Base-by-base conservation (phyloP, 2,113 vertebrate species). In the Hippolais icterina region DNA sequence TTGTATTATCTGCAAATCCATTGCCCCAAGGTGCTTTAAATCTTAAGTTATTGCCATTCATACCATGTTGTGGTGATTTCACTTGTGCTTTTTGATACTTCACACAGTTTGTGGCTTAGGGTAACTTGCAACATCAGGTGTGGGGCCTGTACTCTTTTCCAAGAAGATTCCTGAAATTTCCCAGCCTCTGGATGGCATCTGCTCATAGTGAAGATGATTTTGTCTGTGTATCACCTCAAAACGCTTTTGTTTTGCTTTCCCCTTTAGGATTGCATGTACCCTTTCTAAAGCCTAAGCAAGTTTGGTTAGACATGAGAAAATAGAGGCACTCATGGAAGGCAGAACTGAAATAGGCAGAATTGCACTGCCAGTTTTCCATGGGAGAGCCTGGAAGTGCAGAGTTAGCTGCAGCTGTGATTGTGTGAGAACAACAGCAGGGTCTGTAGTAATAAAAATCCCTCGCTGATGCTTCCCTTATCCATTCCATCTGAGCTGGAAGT, bases 231-330 rank as follows among this genome's bases (percentile, higher is more conserved):
- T 75, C 42, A 42, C 7, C 37, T 57, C 59, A 14, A 64, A 69
- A 63, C 33, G 15, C 5, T 61, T 68, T 72, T 68, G 7, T 60
- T 42, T 10, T 46, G 3, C 37, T 88, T 59, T 77, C 27, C 4
- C 3, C 53, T 72, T 70, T 61, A 29, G 23, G 17, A 39, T 9
- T 68, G 18, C 24, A 29, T 0, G 0, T 23, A 17, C 19, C n/a
- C 16, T 56, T 88, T 49, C n/a, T 31, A 28, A 79, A 68, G 15
- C 8, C 22, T 50, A 25, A 70, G 8, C 0, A 9, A 16, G 10
- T 28, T 63, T 66, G 25, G 19, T 75, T 68, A 59, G 18, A 24
- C 14, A 4, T 20, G 39, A 69, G 7, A n/a, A 83, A 69, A 60
- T 6, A 27, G 3, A 83, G 52, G 20, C 16, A 28, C 6, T 56